Conservation (phyloP, 2,888 invertebrate genomes). For the Clusia tigrina region DNA sequence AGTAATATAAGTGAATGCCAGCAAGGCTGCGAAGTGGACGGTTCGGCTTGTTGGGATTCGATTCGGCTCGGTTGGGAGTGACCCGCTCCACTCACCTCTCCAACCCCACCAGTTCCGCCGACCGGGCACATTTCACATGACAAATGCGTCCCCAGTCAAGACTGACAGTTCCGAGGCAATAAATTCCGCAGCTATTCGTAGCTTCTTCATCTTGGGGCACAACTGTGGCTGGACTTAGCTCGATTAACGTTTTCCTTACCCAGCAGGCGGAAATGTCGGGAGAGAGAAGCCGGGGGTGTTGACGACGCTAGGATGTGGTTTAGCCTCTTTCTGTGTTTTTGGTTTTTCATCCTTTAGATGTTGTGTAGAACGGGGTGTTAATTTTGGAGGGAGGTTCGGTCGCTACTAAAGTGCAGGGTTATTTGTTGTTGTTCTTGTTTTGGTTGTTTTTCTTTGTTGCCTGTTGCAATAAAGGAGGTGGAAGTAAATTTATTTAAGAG, state of each 20-base stretch:
- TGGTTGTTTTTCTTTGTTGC: too few relatives aligned
- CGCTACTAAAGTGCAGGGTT: background rate
- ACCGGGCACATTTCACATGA: conserved; percentile 43
- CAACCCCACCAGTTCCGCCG: too few relatives aligned
- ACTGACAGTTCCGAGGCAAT: conserved; percentile 48
- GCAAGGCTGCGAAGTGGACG: too few relatives aligned
- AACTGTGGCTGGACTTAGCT: background rate
- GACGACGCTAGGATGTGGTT: conserved; percentile 9
- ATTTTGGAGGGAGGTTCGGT: background rate
- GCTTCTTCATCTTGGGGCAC: background rate
- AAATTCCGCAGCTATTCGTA: conserved; percentile 40
- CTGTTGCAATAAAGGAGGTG: background rate
- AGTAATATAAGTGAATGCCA: too few relatives aligned
- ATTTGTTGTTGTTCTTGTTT: background rate
- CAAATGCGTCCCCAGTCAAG: conserved; percentile 48
- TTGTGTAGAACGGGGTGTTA: background rate
- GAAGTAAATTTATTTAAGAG: too few relatives aligned
- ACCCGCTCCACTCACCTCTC: too few relatives aligned
- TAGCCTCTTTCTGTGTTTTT: background rate
- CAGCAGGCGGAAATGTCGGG: background rate
- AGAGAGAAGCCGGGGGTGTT: background rate
- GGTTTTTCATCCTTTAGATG: too few relatives aligned
- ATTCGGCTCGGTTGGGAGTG: background rate
- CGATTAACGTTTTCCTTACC: conserved; percentile 23
- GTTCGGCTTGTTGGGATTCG: too few relatives aligned